phyloP scores from a whole-genome alignment of 1,140 invertebrate genomes.

The Drepana arcuata region DNA sequence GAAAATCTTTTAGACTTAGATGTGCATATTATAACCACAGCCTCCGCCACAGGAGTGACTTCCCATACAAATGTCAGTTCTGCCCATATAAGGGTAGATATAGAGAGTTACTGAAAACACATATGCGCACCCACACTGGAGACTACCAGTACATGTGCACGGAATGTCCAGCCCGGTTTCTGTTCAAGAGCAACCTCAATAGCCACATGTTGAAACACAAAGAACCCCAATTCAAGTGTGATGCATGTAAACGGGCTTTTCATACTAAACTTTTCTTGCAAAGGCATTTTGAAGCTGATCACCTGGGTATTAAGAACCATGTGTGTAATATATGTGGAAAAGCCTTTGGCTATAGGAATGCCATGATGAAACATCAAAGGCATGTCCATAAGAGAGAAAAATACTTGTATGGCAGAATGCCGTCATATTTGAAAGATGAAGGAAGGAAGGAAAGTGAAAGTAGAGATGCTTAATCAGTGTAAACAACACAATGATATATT shows the following conservation, averaged over 20 bases:
- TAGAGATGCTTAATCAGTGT: too few species aligned
- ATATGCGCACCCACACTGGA: constrained; percentile 66
- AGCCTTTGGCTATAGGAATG: constrained; percentile 66
- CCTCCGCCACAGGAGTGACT: constrained; percentile 47
- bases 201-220: constrained; percentile 60
- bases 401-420: constrained; percentile 33
- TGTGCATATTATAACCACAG: constrained; percentile 56
- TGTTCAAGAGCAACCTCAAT: constrained; percentile 70
- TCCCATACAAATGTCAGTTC: constrained; percentile 51
- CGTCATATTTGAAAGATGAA: constrained; percentile 40
- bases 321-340: constrained; percentile 68
- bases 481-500: too few species aligned
- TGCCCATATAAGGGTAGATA: constrained; percentile 54
- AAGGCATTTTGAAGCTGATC: constrained; percentile 59
- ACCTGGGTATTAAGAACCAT: constrained; percentile 68
- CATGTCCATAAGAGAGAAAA: constrained; percentile 67
- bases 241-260: constrained; percentile 46
- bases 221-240: constrained; percentile 49
- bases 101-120: constrained; percentile 53
- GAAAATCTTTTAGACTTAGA: constrained; percentile 51
- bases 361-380: constrained; percentile 69
- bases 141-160: constrained; percentile 70
- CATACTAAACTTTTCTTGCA: constrained; percentile 44
- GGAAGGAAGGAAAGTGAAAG: too few species aligned
- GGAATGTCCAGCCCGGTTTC: constrained; percentile 66